Conservation (phyloP, 1,140 invertebrate species). For the Propsilocerus akamusi region DNA sequence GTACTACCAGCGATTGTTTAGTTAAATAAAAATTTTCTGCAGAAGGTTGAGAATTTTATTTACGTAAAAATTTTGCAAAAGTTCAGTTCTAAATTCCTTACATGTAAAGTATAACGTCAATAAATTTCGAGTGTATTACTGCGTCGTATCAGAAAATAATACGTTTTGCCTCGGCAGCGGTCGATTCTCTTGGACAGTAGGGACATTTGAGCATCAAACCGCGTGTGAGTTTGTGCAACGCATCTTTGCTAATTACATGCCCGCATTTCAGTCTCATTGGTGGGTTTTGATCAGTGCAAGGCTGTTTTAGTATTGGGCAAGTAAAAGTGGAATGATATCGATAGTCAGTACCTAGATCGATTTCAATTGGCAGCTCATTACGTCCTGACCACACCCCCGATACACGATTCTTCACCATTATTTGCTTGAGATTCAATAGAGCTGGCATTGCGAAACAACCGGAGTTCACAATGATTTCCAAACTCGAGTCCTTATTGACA, state of each 20-base stretch:
- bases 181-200: slow-evolving; percentile 76
- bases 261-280: slow-evolving; percentile 77
- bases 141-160: slow-evolving; percentile 47
- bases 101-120: no score
- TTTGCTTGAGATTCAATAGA: slow-evolving; percentile 69
- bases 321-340: slow-evolving; percentile 69
- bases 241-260: slow-evolving; percentile 78
- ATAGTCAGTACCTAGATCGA: slow-evolving; percentile 42
- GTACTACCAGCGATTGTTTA: not conserved
- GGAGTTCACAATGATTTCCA: slow-evolving; percentile 43
- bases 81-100: not conserved
- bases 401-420: slow-evolving; percentile 71
- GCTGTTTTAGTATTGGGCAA: slow-evolving; percentile 76
- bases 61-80: not conserved
- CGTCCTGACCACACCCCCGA: slow-evolving; percentile 67
- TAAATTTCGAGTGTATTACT: no score
- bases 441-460: slow-evolving; percentile 67
- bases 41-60: not conserved
- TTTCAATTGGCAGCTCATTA: slow-evolving; percentile 82
- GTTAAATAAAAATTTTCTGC: not conserved
- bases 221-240: slow-evolving; percentile 61
- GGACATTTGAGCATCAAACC: slow-evolving; percentile 68
- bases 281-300: slow-evolving; percentile 71
- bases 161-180: slow-evolving; percentile 54
- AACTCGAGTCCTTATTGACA: slow-evolving; percentile 46